Conservation (phyloP, 2,888 invertebrate genomes). For the Tachina lurida region DNA sequence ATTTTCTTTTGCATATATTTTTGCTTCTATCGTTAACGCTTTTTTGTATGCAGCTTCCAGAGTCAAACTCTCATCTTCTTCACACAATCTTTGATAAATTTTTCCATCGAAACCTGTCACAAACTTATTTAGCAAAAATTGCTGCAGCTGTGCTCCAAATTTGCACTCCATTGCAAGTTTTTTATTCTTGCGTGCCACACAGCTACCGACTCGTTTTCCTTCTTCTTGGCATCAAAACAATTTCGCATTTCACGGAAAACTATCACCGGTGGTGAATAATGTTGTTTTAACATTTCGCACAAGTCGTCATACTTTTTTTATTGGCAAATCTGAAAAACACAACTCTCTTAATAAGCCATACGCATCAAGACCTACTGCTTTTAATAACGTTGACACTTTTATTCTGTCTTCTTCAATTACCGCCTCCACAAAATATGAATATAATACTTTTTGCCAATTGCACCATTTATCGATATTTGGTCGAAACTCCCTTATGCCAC, state of each 20-base stretch:
- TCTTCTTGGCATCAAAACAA: slow-evolving; percentile 43
- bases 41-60: slow-evolving; percentile 8
- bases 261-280: slow-evolving; percentile 61
- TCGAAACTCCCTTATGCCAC: background rate
- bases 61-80: slow-evolving; percentile 31
- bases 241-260: slow-evolving; percentile 1
- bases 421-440: slow-evolving; percentile 41
- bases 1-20: background rate
- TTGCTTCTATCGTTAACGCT: slow-evolving; percentile 28
- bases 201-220: background rate
- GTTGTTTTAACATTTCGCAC: slow-evolving; percentile 39
- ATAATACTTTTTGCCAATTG: slow-evolving; percentile 19
- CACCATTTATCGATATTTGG: background rate
- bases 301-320: slow-evolving; percentile 47
- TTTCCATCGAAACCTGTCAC: slow-evolving; percentile 12
- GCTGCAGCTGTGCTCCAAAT: slow-evolving; percentile 23
- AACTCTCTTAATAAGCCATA: slow-evolving; percentile 59
- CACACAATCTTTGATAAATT: slow-evolving; percentile 37
- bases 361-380: slow-evolving; percentile 59
- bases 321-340: slow-evolving; percentile 58
- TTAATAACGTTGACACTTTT: slow-evolving; percentile 58
- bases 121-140: slow-evolving; percentile 30
- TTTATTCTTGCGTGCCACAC: slow-evolving; percentile 36
- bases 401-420: slow-evolving; percentile 50
- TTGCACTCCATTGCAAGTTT: slow-evolving; percentile 44